phyloP scores from a whole-genome alignment of 1,140 invertebrate species.

The Holcopasites calliopsidis region DNA sequence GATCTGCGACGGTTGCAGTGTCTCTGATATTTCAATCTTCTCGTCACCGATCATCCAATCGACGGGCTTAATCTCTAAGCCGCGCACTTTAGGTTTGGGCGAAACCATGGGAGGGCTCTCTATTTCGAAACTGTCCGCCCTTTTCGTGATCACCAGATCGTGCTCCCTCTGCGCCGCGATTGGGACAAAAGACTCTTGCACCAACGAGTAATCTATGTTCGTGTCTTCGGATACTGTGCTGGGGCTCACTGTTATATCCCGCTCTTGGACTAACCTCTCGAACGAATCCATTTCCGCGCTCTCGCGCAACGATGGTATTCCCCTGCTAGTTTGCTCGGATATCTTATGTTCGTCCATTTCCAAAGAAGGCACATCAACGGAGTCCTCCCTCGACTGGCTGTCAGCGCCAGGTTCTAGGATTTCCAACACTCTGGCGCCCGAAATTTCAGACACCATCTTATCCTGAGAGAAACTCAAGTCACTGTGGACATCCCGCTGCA shows the following conservation, averaged over 20 bases:
- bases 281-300: constrained; percentile 70
- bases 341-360: constrained; percentile 71
- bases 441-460: constrained; percentile 63
- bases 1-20: constrained; percentile 71
- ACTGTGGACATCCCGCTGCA: constrained; percentile 33
- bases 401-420: constrained; percentile 70
- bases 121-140: constrained; percentile 73
- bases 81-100: constrained; percentile 60
- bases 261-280: constrained; percentile 64
- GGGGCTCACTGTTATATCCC: constrained; percentile 67
- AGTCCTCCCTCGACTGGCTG: constrained; percentile 67
- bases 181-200: constrained; percentile 47
- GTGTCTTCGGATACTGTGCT: constrained; percentile 69
- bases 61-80: constrained; percentile 74
- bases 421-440: constrained; percentile 72
- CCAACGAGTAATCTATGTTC: constrained; percentile 66
- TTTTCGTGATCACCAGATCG: background rate
- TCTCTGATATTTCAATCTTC: constrained; percentile 76
- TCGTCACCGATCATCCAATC: constrained; percentile 78
- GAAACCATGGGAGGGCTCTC: constrained; percentile 73
- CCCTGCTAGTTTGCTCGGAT: constrained; percentile 54
- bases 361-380: constrained; percentile 72
- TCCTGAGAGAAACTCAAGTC: constrained; percentile 55
- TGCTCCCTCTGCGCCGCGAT: background rate
- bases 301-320: constrained; percentile 67